Evolutionary conservation across 2,113 vertebrate genomes (phyloP).

Genomic region (Anolis sagrei): DNA sequence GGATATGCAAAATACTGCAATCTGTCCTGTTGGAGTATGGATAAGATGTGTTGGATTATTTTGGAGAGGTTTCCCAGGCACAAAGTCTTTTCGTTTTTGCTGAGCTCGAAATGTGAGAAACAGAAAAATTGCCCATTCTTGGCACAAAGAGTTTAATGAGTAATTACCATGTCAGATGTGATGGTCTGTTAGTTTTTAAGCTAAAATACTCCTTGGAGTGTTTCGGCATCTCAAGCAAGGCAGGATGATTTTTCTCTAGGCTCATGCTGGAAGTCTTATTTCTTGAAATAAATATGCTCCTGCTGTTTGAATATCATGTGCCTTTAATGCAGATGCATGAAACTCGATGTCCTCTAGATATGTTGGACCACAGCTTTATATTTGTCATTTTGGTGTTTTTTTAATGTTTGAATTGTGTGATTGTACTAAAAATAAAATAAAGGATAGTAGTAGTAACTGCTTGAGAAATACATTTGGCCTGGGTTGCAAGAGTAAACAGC

Average conservation of each 20-base stretch:
- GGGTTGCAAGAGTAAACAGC: too few species aligned
- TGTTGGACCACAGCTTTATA: neutral
- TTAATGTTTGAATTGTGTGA: too few species aligned
- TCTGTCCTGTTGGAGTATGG: neutral
- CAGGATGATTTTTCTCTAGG: neutral
- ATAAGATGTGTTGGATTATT: neutral
- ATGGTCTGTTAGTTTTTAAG: conserved; percentile 37
- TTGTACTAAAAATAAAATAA: too few species aligned
- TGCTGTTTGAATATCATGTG: neutral
- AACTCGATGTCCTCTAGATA: neutral
- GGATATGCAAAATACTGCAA: neutral
- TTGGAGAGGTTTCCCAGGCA: conserved; percentile 14
- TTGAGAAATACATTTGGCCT: too few species aligned
- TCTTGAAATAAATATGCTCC: neutral
- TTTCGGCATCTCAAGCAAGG: neutral
- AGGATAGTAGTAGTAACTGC: too few species aligned
- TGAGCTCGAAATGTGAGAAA: conserved; percentile 30
- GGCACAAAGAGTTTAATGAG: conserved; percentile 17
- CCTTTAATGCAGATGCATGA: rapidly evolving
- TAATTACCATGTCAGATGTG: neutral
- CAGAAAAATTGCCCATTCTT: conserved; percentile 2
- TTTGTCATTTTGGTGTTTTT: too few species aligned
- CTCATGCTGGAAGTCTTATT: neutral
- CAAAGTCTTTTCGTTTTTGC: conserved; percentile 21
- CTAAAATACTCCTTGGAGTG: conserved; percentile 1